A percentile compares a stretch with the other conserved stretches of the same genome.
Evolutionary conservation across 2,797 vertebrate species (phyloP).

Genomic region (Lateolabrax maculatus): DNA sequence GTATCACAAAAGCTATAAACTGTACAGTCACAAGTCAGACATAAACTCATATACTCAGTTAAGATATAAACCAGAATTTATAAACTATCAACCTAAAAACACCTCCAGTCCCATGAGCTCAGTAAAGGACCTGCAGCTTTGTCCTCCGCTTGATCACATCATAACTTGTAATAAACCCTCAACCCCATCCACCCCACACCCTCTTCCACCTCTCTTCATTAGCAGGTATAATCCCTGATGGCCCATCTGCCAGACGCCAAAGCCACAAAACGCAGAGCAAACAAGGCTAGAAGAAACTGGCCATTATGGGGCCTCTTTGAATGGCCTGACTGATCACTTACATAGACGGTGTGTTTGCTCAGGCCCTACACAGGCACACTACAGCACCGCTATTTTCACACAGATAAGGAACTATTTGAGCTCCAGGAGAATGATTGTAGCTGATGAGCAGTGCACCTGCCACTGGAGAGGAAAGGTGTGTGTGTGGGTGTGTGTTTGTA

Average conservation of each 20-base stretch:
- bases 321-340: conserved; percentile 61
- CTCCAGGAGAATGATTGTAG: conserved; percentile 40
- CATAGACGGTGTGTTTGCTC: conserved; percentile 68
- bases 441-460: conserved; percentile 57
- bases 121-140: neutral
- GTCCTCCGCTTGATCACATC: conserved; percentile 27
- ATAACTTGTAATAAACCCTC: conserved; percentile 48
- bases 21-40: neutral
- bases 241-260: conserved; percentile 82
- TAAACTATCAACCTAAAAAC: neutral
- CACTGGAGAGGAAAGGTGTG: conserved; percentile 15
- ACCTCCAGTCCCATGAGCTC: neutral
- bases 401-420: conserved; percentile 60
- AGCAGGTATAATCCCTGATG: conserved; percentile 80
- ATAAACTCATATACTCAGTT: neutral
- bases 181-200: neutral
- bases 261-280: conserved; percentile 77
- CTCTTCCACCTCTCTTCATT: conserved; percentile 69
- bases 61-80: neutral
- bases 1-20: neutral
- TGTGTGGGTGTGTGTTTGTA: neutral
- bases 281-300: conserved; percentile 69
- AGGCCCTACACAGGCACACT: conserved; percentile 32
- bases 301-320: conserved; percentile 71
- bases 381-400: conserved; percentile 49